Evolutionary conservation across 2,113 vertebrate genomes (phyloP), one percentile per base, ranked within the genome.

Genomic region (Oncorhynchus keta): DNA sequence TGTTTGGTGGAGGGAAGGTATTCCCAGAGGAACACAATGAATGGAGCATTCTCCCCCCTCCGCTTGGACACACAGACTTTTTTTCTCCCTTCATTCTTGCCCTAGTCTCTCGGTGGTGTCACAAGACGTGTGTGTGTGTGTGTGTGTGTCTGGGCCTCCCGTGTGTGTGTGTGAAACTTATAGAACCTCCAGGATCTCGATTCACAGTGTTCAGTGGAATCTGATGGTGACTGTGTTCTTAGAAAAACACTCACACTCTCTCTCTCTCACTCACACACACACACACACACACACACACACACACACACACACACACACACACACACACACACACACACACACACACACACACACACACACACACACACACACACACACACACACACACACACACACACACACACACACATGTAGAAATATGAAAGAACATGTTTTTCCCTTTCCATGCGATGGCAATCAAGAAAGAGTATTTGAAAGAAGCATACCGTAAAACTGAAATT

Each of bases 1-100:
- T 97, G 95, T 96, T 96, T 94, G 35, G 85, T 93, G 93, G 93
- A 93, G 95, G 86, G 84, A 85, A 82, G 92, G 90, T 93, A 93
- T 95, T 98, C 96, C 96, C 95, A 95, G 91, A 95, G 95, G 96
- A 94, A 92, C 94, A 96, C 96, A 97, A 96, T 98, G 95, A 98
- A 98, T 97, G 95, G 94, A 92, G 94, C 94, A 91, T 96, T 97
- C 95, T 97, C 95, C 3, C 28, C 92, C 92, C 93, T 22, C 26
- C n/a, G 16, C 14, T 76, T 74, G 59, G 76, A 95, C 94, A 95
- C 93, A 95, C 92, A 94, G 94, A 92, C 94, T 95, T 79, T 96
- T 94, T 95, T 95, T 94, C 95, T 95, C 70, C 76, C 77, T 70
- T 77, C 93, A 93, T 95, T 94, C 94, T 95, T 95, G 93, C 94